phyloP scores from a whole-genome alignment of 2,797 vertebrate genomes.

The Leptoclinus maculatus region DNA sequence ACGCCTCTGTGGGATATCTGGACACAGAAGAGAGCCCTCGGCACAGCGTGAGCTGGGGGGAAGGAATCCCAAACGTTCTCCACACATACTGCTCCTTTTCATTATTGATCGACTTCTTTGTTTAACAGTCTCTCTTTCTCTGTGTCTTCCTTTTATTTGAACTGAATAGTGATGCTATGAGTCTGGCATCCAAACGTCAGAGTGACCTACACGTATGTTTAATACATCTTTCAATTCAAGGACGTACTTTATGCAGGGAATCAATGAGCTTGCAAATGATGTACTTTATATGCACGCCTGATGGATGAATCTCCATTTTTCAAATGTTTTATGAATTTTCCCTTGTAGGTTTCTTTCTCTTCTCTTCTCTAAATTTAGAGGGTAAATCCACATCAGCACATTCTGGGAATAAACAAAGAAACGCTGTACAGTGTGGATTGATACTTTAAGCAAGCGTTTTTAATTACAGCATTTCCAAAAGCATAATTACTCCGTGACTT shows the following conservation, averaged over 20 bases:
- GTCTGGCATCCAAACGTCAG: constrained; percentile 36
- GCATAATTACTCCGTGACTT: constrained; percentile 80
- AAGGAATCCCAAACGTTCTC: constrained; percentile 57
- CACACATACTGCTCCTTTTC: constrained; percentile 57
- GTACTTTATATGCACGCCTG: constrained; percentile 72
- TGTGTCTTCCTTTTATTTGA: constrained; percentile 24
- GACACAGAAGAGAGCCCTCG: constrained; percentile 73
- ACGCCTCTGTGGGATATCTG: constrained; percentile 73
- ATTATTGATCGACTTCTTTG: constrained; percentile 59
- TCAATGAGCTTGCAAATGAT: constrained; percentile 71
- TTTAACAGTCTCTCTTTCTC: constrained; percentile 15
- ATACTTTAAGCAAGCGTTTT: constrained; percentile 64
- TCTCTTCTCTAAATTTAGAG: constrained; percentile 39
- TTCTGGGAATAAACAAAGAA: constrained; percentile 69
- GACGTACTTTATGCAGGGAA: constrained; percentile 63
- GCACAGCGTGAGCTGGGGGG: constrained; percentile 47
- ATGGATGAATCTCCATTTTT: constrained; percentile 68
- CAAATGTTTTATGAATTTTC: constrained; percentile 65
- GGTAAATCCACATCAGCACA: constrained; percentile 59
- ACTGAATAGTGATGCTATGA: constrained; percentile 14
- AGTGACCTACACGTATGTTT: constrained; percentile 60
- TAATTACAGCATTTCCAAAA: constrained; percentile 74
- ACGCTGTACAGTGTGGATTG: constrained; percentile 56
- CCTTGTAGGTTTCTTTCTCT: constrained; percentile 20
- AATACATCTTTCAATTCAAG: constrained; percentile 70